Base-by-base conservation (phyloP, 37 sponge, comb jelly and placozoan genomes). In the Spongilla lacustris region DNA sequence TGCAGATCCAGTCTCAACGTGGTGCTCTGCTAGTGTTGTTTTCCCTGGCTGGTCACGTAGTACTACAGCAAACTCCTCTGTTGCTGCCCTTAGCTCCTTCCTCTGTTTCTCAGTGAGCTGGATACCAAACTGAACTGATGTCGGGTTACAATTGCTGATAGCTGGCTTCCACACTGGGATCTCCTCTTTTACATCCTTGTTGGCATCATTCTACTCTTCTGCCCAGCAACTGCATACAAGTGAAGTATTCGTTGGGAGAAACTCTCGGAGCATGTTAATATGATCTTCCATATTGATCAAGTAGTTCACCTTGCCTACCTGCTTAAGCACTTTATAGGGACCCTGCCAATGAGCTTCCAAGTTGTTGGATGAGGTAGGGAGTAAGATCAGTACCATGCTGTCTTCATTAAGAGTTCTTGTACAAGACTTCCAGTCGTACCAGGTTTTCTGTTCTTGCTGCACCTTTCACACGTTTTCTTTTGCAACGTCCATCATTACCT, bases 271-370 rank as follows among this genome's bases (percentile, higher is more conserved):
- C 83, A 83, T 83, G 50, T 83, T 83, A 29, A 71, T 46, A 83
- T 83, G 58, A 23, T 72, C 89, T 14, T 4, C 22, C 89, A 83
- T 88, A 37, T 75, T 28, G 1, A 88, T 48, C 71, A 84, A 76
- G 29, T 88, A 88, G 38, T 73, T 83, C 77, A 88, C 89, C 38
- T 68, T 36, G 27, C 83, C 82, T 21, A 87, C 68, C 66, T 35
- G 33, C 41, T 73, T 71, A 4, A 81, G 38, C 13, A 82, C 82
- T 81, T 36, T 25, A 50, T 86, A 86, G 13, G 87, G 87, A 19
- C 87, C 87, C 25, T 82, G 41, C 87, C 87, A 86, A 74, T 81
- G 36, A 32, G 81, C 74, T 82, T 49, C 31, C 74, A 86, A 67
- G 24, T 81, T 81, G 34, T 81, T 36, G 12, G 81, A 50, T 31